Conservation (phyloP, 2,888 invertebrate species). For the Euplexia lucipara region DNA sequence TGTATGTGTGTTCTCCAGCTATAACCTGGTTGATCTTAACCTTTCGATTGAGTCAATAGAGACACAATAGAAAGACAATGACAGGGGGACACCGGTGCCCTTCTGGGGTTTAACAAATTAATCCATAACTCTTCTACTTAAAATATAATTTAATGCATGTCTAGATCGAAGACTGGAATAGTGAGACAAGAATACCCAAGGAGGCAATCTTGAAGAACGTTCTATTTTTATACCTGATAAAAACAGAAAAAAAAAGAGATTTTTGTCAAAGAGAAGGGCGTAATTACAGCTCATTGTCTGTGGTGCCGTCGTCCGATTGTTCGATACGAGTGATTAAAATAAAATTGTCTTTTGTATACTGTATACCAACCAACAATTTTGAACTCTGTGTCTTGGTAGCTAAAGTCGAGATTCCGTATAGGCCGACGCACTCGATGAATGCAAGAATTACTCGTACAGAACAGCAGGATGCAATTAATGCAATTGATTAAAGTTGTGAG, state of each 20-base stretch:
- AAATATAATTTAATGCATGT: conserved; percentile 3
- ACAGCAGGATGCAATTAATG: conserved; percentile 76
- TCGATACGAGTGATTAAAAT: conserved; percentile 80
- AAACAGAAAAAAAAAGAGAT: conserved; percentile 59
- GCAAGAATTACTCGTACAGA: conserved; percentile 61
- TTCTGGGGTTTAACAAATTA: no score
- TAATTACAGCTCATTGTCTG: conserved; percentile 82
- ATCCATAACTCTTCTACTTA: no score
- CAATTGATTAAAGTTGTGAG: conserved; percentile 77
- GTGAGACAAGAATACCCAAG: not conserved
- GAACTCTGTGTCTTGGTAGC: not conserved
- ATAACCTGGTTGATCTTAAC: no score
- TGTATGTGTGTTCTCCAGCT: no score
- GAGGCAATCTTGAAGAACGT: conserved; percentile 14
- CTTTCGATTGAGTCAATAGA: no score
- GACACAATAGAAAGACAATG: no score
- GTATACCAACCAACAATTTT: conserved; percentile 24
- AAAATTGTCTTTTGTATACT: conserved; percentile 72
- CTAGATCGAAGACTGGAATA: conserved; percentile 4
- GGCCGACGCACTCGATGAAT: conserved; percentile 38
- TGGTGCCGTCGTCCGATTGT: conserved; percentile 74
- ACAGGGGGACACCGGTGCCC: no score
- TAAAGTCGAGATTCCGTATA: conserved; percentile 30
- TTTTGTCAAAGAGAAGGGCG: conserved; percentile 72
- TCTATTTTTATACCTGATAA: conserved; percentile 13